A percentile compares a stretch with the other conserved stretches of the same genome.
Conservation (phyloP, 1,140 invertebrate species). For the Trichonephila clavipes region DNA sequence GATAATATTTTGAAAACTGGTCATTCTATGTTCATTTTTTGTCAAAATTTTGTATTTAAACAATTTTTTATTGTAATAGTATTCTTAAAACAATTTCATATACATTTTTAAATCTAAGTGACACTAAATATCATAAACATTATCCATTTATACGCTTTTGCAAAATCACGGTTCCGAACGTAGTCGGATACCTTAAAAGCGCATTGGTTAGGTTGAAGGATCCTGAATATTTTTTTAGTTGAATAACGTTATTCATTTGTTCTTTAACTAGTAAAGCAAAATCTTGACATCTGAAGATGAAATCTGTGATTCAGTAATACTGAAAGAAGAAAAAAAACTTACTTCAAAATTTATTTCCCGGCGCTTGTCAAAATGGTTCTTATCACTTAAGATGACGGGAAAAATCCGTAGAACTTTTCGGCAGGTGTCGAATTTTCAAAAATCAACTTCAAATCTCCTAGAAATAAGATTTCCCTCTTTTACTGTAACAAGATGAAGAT, state of each 20-base stretch:
- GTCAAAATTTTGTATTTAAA: too few species aligned
- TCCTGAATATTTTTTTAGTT: not conserved
- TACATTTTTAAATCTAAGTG: too few species aligned
- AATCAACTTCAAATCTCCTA: conserved; percentile 1
- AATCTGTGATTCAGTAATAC: conserved; percentile 7
- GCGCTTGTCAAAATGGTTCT: conserved; percentile 29
- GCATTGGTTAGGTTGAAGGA: too few species aligned
- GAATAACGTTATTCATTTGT: not conserved
- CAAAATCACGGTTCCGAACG: too few species aligned
- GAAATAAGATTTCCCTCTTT: conserved; percentile 16
- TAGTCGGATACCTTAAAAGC: too few species aligned
- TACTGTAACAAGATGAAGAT: conserved; percentile 23
- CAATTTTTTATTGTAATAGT: too few species aligned
- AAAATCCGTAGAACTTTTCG: conserved; percentile 16
- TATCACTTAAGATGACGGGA: conserved; percentile 15
- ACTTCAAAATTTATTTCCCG: conserved; percentile 25
- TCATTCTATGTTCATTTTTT: too few species aligned
- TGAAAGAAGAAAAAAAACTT: not conserved
- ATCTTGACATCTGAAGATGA: conserved; percentile 31
- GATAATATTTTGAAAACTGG: too few species aligned
- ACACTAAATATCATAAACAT: too few species aligned
- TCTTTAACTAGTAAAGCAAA: not conserved
- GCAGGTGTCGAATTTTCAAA: conserved; percentile 17
- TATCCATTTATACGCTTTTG: too few species aligned
- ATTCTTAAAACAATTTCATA: too few species aligned